Evolutionary conservation across 2,113 vertebrate genomes (phyloP), one percentile per base, ranked within the genome.

Genomic region (Ariopsis seemanni): DNA sequence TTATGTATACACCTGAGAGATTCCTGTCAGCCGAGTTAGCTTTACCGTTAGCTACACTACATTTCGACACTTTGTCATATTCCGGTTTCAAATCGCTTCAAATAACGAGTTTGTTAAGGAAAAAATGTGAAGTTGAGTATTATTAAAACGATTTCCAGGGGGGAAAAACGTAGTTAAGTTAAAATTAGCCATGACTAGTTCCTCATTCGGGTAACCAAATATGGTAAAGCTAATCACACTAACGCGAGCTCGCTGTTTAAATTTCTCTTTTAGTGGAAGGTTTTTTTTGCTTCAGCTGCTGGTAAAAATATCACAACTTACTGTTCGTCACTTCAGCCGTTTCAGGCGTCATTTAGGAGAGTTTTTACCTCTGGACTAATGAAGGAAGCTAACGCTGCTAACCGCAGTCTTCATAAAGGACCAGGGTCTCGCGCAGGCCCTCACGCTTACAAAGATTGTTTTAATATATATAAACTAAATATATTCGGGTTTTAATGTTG

Each of bases 191-290:
- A 1, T n/a, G 85, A 80, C 55, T 74, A 86, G 88, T 86, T 86
- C 86, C 88, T 89, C 88, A 67, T 89, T 86, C 69, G 80, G 18
- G n/a, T 72, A 55, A 79, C 87, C 89, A 80, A 71, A 88, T 88
- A 88, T 80, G 84, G 72, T 58, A 50, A 81, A 58, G 89, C 89
- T 80, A 67, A 48, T 42, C 42, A 42, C 67, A 30, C 8, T 81
- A 87, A n/a, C 52, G 62, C 42, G n/a, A 48, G 25, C 42, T n/a
- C 4, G 0, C 0, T 52, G 78, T 81, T 81, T 60, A 6, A 30
- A 20, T 2, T 2, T 6, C 0, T 55, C 1, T 27, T 9, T 79
- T 17, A n/a, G 0, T 1, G 15, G 20, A 18, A 81, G 0, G 5
- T 0, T 20, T 0, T 30, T 7, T 55, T 78, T 2, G 0, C 1